Conservation (phyloP, 2,797 vertebrate species). For the Thamnophis elegans region DNA sequence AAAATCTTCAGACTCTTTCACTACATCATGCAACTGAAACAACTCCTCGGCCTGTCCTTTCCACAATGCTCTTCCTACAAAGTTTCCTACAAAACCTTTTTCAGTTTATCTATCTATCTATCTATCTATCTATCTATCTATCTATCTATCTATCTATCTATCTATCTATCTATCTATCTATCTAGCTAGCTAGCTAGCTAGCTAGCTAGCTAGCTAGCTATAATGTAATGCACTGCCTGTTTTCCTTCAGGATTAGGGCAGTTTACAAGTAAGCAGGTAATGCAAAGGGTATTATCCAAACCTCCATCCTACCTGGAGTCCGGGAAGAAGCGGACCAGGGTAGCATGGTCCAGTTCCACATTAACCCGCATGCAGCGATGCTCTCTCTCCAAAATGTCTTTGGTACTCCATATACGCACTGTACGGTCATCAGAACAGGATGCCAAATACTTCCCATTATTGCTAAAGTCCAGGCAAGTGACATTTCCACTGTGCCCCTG, state of each 20-base stretch:
- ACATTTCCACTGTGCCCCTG: constrained; percentile 88
- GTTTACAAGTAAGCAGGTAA: neutral
- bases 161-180: too few relatives aligned
- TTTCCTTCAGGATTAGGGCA: neutral
- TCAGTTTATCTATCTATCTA: neutral
- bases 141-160: too few relatives aligned
- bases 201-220: too few relatives aligned
- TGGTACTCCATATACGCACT: constrained; percentile 92
- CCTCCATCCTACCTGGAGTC: constrained; percentile 82
- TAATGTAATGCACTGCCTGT: neutral
- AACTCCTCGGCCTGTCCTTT: neutral
- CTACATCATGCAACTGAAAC: neutral
- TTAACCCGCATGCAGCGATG: constrained; percentile 89
- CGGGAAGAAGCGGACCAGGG: constrained; percentile 88
- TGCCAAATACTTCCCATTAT: constrained; percentile 91
- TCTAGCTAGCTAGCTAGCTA: too few relatives aligned
- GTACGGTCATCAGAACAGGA: constrained; percentile 92
- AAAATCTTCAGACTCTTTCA: neutral
- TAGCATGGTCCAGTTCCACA: constrained; percentile 87
- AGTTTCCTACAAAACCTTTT: neutral
- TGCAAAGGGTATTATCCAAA: neutral
- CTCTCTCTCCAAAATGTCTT: constrained; percentile 86
- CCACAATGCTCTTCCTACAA: neutral
- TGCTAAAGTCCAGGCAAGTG: constrained; percentile 91
- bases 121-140: too few relatives aligned